Evolutionary conservation across 2,888 invertebrate species (phyloP), one percentile per base, ranked within the genome.

Genomic region (Arctia plantaginis): DNA sequence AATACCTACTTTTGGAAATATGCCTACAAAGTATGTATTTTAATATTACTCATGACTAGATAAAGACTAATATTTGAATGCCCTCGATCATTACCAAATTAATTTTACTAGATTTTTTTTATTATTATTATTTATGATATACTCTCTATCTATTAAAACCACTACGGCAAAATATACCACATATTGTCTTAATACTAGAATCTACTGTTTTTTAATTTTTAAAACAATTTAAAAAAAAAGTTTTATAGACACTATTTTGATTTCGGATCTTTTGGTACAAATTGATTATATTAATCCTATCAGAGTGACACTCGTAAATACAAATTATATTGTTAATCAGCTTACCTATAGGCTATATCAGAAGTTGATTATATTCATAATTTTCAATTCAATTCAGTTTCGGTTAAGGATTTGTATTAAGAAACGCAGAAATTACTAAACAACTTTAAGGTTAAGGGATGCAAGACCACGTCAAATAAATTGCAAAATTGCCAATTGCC

Each of bases 271-370:
- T 13, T 69, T 33, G 51, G n/a, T 55, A 55, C 12, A 67, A 33
- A 13, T 33, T 30, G 35, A 47, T 47, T 41, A 20, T 41, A 55
- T 27, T 72, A 72, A 66, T 72, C 55, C 55, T 66, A 59, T 66
- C 51, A 66, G 64, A 66, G 41, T 55, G 51, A 4, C 35, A 66
- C 66, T 71, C 66, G 44, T 55, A 39, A 66, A 47, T 65, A 44
- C n/a, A 39, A 51, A 71, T 66, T 39, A 55, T 55, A 72, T 55
- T 51, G 15, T 47, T 66, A 66, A 66, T 66, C 66, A 72, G 66
- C 72, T 72, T 72, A 72, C 41, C 35, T 55, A 23, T 35, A 35
- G 35, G 35, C 35, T 35, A 6, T 51, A 20, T 51, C 62, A 30
- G 18, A 7, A 30, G 30, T 30, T 62, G 23, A 55, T n/a, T 55